Evolutionary conservation across 2,888 invertebrate species (phyloP), one percentile per base, ranked within the genome.

Genomic region (Erannis defoliaria): DNA sequence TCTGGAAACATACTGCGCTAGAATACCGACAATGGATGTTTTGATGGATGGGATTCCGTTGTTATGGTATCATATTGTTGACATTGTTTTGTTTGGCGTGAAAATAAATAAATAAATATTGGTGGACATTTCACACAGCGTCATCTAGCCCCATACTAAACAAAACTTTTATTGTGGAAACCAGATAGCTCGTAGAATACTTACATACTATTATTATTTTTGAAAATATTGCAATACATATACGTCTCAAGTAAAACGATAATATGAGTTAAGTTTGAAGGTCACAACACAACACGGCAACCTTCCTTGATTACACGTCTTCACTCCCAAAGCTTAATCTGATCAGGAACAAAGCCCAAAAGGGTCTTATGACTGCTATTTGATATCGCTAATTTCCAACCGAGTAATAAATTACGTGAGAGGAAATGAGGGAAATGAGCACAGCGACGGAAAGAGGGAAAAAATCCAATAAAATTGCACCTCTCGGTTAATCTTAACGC

Each of bases 401-500:
- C 81, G 75, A 78, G 82, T 75, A 83, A 89, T 89, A 90, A 90
- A 90, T 90, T 88, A 88, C 82, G 77, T 70, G 70, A 78, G 81
- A 82, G 89, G 89, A 90, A 90, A 89, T 90, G 88, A 89, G 87
- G 89, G 89, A 90, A 90, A 89, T 90, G 88, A 90, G 88, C 84
- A 84, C 81, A 79, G 78, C 82, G 73, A 82, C 84, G 89, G 86
- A 84, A 88, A 82, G 82, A 84, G 86, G 87, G 86, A 85, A 86
- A 90, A 89, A 90, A 90, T 88, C 88, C 89, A 90, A 89, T 90
- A 90, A 89, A 90, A 90, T 88, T 86, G 86, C 88, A 86, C 88
- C 85, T 87, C 80, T 74, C 77, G 84, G 86, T 89, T 89, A 89
- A 89, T 90, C 88, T 88, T 84, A 86, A 85, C 85, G 86, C 84